These are phyloP conservation scores for Lasaia peninsularis DNA, from an alignment of 1,140 invertebrate genomes.

Conservation along the genomic window DNA sequence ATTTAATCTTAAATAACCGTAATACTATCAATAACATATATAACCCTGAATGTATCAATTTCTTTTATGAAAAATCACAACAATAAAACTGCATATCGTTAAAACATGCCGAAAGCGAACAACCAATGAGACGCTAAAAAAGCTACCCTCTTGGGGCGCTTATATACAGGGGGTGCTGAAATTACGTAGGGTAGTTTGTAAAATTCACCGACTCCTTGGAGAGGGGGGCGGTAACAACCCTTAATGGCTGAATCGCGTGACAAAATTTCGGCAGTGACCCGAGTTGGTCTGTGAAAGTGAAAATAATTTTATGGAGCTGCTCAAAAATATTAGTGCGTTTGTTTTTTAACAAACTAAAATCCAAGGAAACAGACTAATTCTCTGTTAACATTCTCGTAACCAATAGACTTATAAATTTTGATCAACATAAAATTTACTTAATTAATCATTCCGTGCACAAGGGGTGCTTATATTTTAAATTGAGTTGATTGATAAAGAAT, in stretches of 20 bases:
- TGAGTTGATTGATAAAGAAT: too few species aligned
- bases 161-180: constrained; percentile 51
- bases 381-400: too few species aligned
- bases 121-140: constrained; percentile 62
- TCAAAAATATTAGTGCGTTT: constrained; percentile 8
- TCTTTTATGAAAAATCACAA: constrained; percentile 46
- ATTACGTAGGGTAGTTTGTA: constrained; percentile 69
- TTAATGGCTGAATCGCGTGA: constrained; percentile 72
- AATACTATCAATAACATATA: not conserved
- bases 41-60: constrained; percentile 19
- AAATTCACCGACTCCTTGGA: constrained; percentile 66
- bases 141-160: constrained; percentile 42
- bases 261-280: constrained; percentile 74
- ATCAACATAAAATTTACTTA: too few species aligned
- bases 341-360: not conserved
- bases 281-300: constrained; percentile 66
- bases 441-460: too few species aligned
- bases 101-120: constrained; percentile 48
- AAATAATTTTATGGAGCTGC: constrained; percentile 62
- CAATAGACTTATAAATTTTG: too few species aligned
- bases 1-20: not conserved
- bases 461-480: too few species aligned
- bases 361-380: too few species aligned
- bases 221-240: constrained; percentile 54
- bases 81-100: constrained; percentile 54